A percentile compares a stretch with the other conserved stretches of the same genome.
These are phyloP conservation scores for Malacosoma neustria DNA, from an alignment of 2,888 invertebrate species.

Conservation along the genomic window DNA sequence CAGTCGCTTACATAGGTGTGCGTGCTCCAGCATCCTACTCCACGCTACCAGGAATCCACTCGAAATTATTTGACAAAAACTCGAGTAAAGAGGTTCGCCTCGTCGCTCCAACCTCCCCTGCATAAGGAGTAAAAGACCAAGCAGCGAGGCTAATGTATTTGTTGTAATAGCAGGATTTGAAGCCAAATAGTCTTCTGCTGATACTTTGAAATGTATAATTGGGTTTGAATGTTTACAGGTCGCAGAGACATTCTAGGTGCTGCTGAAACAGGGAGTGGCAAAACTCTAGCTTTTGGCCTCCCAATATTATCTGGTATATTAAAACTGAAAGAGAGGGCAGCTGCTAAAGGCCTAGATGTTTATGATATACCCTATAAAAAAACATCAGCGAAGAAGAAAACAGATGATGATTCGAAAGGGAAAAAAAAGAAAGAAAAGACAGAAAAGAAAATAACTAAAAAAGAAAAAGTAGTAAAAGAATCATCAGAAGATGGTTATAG, in stretches of 20 bases:
- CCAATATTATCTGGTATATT: constrained; percentile 93
- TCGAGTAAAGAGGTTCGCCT: too few relatives aligned
- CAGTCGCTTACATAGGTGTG: too few relatives aligned
- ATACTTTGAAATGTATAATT: background rate
- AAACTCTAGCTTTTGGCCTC: constrained; percentile 97
- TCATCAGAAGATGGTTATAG: constrained; percentile 59
- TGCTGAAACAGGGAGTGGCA: constrained; percentile 99
- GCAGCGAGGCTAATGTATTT: too few relatives aligned
- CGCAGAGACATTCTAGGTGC: constrained; percentile 96
- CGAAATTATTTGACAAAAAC: too few relatives aligned
- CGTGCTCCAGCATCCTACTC: too few relatives aligned
- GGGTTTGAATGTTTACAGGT: constrained; percentile 44
- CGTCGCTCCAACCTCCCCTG: too few relatives aligned
- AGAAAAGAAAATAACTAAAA: constrained; percentile 12
- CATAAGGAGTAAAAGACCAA: too few relatives aligned
- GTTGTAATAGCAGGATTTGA: too few relatives aligned
- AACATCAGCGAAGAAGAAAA: constrained; percentile 35
- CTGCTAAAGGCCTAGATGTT: constrained; percentile 41
- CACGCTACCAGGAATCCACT: too few relatives aligned
- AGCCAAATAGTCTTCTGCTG: background rate
- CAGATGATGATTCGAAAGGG: constrained; percentile 2
- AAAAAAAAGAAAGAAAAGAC: constrained; percentile 3
- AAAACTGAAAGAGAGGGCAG: constrained; percentile 73
- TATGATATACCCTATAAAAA: constrained; percentile 59
- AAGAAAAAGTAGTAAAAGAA: constrained; percentile 29